phyloP scores from a whole-genome alignment of 2,797 vertebrate genomes.

The Hapalemur alaotrensis region DNA sequence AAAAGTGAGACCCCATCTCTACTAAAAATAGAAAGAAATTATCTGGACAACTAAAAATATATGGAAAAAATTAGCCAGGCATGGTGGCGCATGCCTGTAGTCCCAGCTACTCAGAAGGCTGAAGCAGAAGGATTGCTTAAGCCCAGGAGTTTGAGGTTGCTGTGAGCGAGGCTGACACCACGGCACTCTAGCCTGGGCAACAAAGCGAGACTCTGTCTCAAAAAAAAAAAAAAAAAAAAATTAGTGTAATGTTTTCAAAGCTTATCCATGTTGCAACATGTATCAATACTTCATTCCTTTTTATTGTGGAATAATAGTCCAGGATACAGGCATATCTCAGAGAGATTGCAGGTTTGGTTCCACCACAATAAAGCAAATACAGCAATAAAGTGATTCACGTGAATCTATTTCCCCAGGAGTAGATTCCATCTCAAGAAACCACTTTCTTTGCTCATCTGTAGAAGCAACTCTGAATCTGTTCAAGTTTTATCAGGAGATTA shows the following conservation, averaged over 20 bases:
- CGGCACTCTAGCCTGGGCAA: too few species aligned
- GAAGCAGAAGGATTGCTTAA: accelerated
- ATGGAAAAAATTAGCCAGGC: too few species aligned
- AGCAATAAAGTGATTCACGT: not conserved
- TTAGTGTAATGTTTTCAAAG: not conserved
- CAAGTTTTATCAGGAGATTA: not conserved
- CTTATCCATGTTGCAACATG: not conserved
- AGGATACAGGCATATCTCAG: not conserved
- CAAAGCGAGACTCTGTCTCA: too few species aligned
- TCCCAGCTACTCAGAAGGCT: too few species aligned
- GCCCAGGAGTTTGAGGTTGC: too few species aligned
- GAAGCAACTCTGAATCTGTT: not conserved
- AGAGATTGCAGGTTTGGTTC: not conserved
- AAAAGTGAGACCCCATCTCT: too few species aligned
- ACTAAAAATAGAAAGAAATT: too few species aligned
- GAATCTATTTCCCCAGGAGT: not conserved
- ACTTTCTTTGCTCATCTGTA: not conserved
- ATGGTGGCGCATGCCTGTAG: too few species aligned
- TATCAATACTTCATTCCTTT: not conserved
- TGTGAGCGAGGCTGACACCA: too few species aligned
- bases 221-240: too few species aligned
- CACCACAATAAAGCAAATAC: not conserved
- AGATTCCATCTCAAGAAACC: not conserved
- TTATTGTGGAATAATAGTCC: not conserved
- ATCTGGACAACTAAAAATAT: too few species aligned